Percentiles rank a stretch among this genome's conserved stretches.
Conservation (phyloP, 2,888 invertebrate genomes). For the Dendrolimus houi region DNA sequence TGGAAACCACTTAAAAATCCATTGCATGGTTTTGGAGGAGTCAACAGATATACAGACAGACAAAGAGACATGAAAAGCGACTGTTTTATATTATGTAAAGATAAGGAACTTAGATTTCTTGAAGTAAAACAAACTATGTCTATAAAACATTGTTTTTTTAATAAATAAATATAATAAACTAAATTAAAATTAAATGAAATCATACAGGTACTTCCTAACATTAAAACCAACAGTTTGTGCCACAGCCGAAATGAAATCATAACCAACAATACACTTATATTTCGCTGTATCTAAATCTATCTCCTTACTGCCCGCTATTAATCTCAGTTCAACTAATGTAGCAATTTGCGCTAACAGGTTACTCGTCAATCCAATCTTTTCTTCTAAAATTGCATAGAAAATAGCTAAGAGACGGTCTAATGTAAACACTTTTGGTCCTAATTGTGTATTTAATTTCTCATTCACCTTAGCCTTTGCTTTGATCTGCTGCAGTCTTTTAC, state of each 20-base stretch:
- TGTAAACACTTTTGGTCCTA: conserved; percentile 90
- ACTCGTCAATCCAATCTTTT: conserved; percentile 89
- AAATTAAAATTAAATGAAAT: conserved; percentile 66
- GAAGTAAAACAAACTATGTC: no score
- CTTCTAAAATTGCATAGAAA: conserved; percentile 91
- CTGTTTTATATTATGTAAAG: no score
- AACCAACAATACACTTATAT: conserved; percentile 90
- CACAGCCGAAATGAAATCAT: conserved; percentile 87
- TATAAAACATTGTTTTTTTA: no score
- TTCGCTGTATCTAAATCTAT: conserved; percentile 87
- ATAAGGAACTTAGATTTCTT: no score
- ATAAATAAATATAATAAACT: conserved; percentile 8
- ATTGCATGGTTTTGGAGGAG: no score
- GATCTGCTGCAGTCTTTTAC: conserved; percentile 78
- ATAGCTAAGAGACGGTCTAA: conserved; percentile 90
- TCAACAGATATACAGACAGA: no score
- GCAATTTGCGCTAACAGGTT: conserved; percentile 92
- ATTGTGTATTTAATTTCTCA: conserved; percentile 78
- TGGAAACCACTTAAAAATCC: no score
- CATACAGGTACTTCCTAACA: conserved; percentile 84
- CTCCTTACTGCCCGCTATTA: conserved; percentile 84
- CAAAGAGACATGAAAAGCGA: no score
- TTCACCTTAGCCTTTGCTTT: conserved; percentile 75
- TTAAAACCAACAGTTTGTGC: conserved; percentile 86
- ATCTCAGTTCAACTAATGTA: conserved; percentile 88